Evolutionary conservation across 2,888 invertebrate species (phyloP), one percentile per base, ranked within the genome.

Genomic region (Peribatodes rhomboidaria): DNA sequence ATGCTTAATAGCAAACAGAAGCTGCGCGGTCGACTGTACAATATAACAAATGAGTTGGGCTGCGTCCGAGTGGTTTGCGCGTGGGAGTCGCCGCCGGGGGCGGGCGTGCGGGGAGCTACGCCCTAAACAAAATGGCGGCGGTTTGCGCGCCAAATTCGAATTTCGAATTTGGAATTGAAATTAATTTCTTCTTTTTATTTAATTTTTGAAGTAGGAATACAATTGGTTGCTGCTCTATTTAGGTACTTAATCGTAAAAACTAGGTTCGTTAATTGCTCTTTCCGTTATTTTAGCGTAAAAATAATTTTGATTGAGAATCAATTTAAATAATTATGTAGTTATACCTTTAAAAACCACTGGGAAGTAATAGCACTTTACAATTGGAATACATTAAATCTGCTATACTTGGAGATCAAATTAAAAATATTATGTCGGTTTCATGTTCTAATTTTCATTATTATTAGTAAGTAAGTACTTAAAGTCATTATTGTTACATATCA

Each of bases 101-200:
- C 94, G 92, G 92, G 87, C 93, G 75, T 68, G 87, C 83, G 86
- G 89, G 90, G 91, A 70, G 82, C 82, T 80, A 90, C 94, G 94
- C 95, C 94, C 90, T 82, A 90, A 94, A 93, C 94, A 94, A 94
- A 93, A 94, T 94, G 94, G 94, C 94, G 87, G 87, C 87, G 82
- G 85, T 86, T 86, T 85, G 87, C 93, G 94, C 94, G 95, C 94
- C 94, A 94, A 95, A 85, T 92, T 92, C 85, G 84, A 93, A 91
- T 88, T 88, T 68, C 1, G 52, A 68, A 67, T 56, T 33, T 49
- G 22, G n/a, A 54, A 33, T n/a, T n/a, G 37, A 16, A 31, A 33
- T 33, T 33, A 10, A 8, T 18, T 13, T 31, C 10, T 10, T 0
- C 14, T 9, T 31, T 20, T 50, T 20, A 11, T 16, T 6, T 16